Conservation (phyloP, 1,140 invertebrate species). For the Drosophila bocki region DNA sequence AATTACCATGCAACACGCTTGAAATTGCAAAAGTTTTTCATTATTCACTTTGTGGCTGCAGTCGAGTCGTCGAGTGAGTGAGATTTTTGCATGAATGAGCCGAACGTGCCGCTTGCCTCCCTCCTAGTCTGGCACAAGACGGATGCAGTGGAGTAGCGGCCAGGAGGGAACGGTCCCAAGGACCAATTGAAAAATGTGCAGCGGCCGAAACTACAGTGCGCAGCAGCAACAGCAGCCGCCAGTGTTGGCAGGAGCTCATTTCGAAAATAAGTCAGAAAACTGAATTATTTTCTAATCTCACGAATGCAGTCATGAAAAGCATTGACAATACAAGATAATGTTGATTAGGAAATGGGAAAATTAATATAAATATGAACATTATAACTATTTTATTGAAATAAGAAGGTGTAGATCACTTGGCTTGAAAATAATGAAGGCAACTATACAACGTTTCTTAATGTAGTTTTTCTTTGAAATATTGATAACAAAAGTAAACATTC, state of each 20-base stretch:
- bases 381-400: background rate
- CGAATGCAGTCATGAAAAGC: no score
- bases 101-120: constrained; percentile 68
- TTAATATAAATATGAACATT: background rate
- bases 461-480: background rate
- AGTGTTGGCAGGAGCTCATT: background rate
- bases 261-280: background rate
- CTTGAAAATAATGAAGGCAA: background rate
- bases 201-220: constrained; percentile 60
- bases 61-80: constrained; percentile 80
- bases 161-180: constrained; percentile 43
- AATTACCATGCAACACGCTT: constrained; percentile 83
- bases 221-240: constrained; percentile 47
- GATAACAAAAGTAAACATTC: background rate
- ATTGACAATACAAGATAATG: background rate
- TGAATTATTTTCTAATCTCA: background rate
- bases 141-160: constrained; percentile 47
- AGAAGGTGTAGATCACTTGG: background rate
- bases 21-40: constrained; percentile 84
- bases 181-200: constrained; percentile 82
- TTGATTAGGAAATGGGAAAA: background rate
- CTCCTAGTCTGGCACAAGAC: constrained; percentile 63
- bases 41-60: constrained; percentile 84
- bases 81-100: constrained; percentile 83
- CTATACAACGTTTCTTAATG: background rate